A percentile compares a stretch with the other conserved stretches of the same genome.
These are phyloP conservation scores for Fragum sueziense DNA, from an alignment of 2,888 invertebrate genomes.

Conservation along the genomic window DNA sequence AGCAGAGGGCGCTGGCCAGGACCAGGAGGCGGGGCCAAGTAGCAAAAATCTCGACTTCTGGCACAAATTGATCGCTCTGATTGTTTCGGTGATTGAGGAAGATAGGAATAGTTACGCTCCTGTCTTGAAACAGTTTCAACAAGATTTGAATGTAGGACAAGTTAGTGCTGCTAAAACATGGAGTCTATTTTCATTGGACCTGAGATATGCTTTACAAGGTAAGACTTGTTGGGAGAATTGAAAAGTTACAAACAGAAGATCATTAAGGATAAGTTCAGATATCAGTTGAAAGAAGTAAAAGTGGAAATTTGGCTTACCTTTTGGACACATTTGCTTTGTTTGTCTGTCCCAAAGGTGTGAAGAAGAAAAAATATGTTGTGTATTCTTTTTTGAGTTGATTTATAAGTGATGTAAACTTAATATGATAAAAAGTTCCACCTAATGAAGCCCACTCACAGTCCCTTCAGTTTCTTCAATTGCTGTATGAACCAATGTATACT, in stretches of 20 bases:
- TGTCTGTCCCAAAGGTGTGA: too few relatives aligned
- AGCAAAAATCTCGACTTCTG: slow-evolving; percentile 95
- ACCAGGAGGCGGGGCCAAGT: slow-evolving; percentile 87
- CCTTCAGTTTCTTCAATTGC: too few relatives aligned
- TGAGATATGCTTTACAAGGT: slow-evolving; percentile 97
- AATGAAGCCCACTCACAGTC: too few relatives aligned
- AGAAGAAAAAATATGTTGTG: too few relatives aligned
- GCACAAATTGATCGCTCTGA: slow-evolving; percentile 98
- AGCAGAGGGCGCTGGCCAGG: slow-evolving; percentile 65
- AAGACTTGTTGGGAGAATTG: too few relatives aligned
- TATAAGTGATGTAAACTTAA: too few relatives aligned
- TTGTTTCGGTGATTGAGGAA: slow-evolving; percentile 99
- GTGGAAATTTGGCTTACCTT: background rate
- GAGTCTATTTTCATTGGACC: slow-evolving; percentile 94
- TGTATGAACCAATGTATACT: too few relatives aligned
- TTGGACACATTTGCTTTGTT: background rate
- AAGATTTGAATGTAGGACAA: slow-evolving; percentile 99
- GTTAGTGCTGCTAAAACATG: slow-evolving; percentile 99
- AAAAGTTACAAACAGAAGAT: too few relatives aligned
- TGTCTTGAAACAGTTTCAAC: slow-evolving; percentile 99
- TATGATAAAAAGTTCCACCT: too few relatives aligned
- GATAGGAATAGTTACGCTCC: slow-evolving; percentile 99
- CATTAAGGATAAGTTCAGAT: too few relatives aligned
- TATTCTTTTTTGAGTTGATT: too few relatives aligned
- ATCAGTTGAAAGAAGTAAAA: too few relatives aligned